Conservation (phyloP, 2,113 vertebrate genomes). For the Rhinopomastus cyanomelas region DNA sequence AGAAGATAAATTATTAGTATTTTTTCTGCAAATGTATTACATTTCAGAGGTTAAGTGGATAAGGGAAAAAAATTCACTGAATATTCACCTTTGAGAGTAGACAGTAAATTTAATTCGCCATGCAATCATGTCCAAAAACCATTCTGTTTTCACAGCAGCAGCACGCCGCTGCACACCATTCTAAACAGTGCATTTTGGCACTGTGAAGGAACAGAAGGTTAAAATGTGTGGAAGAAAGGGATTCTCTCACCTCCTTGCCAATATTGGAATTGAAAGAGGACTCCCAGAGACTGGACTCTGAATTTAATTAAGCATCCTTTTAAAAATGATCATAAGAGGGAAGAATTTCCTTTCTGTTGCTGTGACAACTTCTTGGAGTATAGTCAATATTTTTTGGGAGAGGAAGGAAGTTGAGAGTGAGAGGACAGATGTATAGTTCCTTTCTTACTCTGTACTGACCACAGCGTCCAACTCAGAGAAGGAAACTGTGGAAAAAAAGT, state of each 20-base stretch:
- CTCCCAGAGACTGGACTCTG: neutral
- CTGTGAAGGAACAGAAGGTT: constrained; percentile 25
- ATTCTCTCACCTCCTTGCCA: constrained; percentile 24
- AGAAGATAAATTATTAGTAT: constrained; percentile 41
- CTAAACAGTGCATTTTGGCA: constrained; percentile 50
- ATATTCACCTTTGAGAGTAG: constrained; percentile 57
- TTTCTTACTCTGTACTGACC: neutral
- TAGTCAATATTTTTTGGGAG: neutral
- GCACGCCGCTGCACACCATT: constrained; percentile 19
- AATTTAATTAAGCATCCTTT: constrained; percentile 41
- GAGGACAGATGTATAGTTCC: neutral
- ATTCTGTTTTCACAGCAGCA: constrained; percentile 67
- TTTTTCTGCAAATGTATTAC: constrained; percentile 55
- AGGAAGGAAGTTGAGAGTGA: neutral
- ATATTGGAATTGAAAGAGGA: constrained; percentile 1
- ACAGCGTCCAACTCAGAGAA: neutral
- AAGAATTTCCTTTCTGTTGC: constrained; percentile 13
- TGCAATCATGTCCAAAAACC: constrained; percentile 38
- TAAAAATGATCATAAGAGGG: neutral
- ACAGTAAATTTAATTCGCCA: constrained; percentile 52
- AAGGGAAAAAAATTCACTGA: constrained; percentile 36
- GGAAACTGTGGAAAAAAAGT: neutral
- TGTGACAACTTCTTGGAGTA: neutral
- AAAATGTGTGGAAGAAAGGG: neutral
- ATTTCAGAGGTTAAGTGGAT: constrained; percentile 64